Conservation (phyloP, 2,797 vertebrate genomes). For the Trichosurus vulpecula region DNA sequence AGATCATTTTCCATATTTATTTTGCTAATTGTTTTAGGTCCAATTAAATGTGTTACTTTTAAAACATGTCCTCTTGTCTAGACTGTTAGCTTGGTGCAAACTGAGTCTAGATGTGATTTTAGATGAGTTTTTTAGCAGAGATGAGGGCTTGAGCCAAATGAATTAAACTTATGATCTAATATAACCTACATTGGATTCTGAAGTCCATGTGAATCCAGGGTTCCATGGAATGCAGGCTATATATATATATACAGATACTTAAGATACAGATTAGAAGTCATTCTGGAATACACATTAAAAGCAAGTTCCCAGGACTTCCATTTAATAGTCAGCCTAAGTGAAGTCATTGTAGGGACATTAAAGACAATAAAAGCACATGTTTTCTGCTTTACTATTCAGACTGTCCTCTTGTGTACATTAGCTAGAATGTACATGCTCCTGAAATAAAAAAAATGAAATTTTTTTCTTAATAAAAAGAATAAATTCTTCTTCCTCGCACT, state of each 20-base stretch:
- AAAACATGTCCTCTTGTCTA: neutral
- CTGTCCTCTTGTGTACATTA: neutral
- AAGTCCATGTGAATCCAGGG: neutral
- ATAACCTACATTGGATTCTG: neutral
- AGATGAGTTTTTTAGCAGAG: neutral
- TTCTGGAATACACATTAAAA: neutral
- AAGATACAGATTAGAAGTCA: neutral
- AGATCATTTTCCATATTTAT: neutral
- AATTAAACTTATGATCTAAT: neutral
- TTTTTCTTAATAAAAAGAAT: neutral
- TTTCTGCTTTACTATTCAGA: neutral
- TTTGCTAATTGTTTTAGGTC: neutral
- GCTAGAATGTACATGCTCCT: neutral
- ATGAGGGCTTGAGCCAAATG: neutral
- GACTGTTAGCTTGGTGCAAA: neutral
- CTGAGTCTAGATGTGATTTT: neutral
- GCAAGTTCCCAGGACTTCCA: neutral
- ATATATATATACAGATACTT: neutral
- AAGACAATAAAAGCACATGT: neutral
- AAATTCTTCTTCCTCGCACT: neutral
- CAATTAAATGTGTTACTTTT: neutral
- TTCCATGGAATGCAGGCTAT: neutral
- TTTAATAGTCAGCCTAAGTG: neutral
- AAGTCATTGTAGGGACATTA: neutral
- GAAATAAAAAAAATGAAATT: neutral